phyloP scores from a whole-genome alignment of 1,140 invertebrate genomes.

The Melitaea cinxia region DNA sequence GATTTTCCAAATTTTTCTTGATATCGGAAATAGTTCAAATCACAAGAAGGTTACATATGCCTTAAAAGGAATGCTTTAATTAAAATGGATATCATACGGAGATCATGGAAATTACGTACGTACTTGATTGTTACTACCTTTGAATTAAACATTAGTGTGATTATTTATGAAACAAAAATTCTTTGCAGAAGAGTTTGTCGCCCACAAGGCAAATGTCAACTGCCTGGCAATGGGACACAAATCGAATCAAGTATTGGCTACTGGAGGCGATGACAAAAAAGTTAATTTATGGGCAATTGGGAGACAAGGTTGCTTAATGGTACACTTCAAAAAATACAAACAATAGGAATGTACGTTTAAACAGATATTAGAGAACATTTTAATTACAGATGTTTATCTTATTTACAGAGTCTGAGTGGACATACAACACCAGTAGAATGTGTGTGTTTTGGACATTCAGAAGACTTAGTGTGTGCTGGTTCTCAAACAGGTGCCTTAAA shows the following conservation, averaged over 20 bases:
- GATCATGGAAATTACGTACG: constrained; percentile 81
- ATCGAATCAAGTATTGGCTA: constrained; percentile 93
- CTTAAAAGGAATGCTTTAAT: constrained; percentile 55
- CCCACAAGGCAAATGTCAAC: constrained; percentile 94
- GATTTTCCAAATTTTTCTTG: neutral
- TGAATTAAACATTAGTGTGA: neutral
- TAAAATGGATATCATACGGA: constrained; percentile 68
- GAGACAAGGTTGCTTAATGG: constrained; percentile 97
- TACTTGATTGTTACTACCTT: constrained; percentile 28
- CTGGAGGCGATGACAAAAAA: constrained; percentile 98
- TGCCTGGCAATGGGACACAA: constrained; percentile 94
- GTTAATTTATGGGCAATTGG: constrained; percentile 99
- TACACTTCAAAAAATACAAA: constrained; percentile 83
- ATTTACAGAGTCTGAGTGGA: constrained; percentile 91
- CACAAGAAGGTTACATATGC: constrained; percentile 46
- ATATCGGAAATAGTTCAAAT: constrained; percentile 7
- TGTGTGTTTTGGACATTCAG: constrained; percentile 96
- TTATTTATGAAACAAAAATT: constrained; percentile 1
- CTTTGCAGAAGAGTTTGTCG: constrained; percentile 93
- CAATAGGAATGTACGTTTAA: neutral
- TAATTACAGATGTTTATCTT: too few species aligned
- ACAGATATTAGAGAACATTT: too few species aligned
- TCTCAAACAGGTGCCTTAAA: constrained; percentile 96
- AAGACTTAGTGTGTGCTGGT: constrained; percentile 97
- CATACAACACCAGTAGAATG: constrained; percentile 97